Percentiles rank a stretch among this genome's conserved stretches.
phyloP scores from a whole-genome alignment of 2,797 vertebrate genomes.

The Zalophus californianus region DNA sequence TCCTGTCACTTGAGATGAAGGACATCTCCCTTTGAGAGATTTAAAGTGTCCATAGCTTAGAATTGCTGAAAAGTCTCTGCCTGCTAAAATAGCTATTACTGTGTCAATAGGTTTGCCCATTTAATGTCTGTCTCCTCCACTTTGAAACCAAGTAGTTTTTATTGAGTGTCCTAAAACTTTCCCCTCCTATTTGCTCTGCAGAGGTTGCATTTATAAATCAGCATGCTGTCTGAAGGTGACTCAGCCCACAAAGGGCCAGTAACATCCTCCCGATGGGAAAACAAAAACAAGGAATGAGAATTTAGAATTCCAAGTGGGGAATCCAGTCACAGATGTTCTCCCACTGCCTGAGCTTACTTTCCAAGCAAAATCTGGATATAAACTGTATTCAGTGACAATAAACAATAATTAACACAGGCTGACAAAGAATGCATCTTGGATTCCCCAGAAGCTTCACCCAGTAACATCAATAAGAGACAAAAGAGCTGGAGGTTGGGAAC shows the following conservation, averaged over 20 bases:
- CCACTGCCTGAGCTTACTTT: conserved; percentile 13
- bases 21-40: neutral
- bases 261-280: conserved; percentile 51
- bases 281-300: conserved; percentile 50
- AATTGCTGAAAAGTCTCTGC: neutral
- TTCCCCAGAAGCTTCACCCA: conserved; percentile 47
- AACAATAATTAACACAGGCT: conserved; percentile 68
- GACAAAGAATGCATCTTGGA: conserved; percentile 38
- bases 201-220: neutral
- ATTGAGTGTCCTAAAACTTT: neutral
- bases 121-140: neutral
- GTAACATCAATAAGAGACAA: conserved; percentile 36
- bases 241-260: neutral
- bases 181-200: neutral
- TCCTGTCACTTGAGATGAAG: neutral
- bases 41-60: neutral
- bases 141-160: neutral
- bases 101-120: neutral
- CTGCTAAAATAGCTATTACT: neutral
- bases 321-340: conserved; percentile 40
- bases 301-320: conserved; percentile 45
- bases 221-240: neutral
- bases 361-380: conserved; percentile 60
- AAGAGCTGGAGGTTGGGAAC: neutral
- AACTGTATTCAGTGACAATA: conserved; percentile 61